These are phyloP conservation scores for Mesocricetus auratus DNA, from an alignment of 2,113 vertebrate species.

Conservation along the genomic window DNA sequence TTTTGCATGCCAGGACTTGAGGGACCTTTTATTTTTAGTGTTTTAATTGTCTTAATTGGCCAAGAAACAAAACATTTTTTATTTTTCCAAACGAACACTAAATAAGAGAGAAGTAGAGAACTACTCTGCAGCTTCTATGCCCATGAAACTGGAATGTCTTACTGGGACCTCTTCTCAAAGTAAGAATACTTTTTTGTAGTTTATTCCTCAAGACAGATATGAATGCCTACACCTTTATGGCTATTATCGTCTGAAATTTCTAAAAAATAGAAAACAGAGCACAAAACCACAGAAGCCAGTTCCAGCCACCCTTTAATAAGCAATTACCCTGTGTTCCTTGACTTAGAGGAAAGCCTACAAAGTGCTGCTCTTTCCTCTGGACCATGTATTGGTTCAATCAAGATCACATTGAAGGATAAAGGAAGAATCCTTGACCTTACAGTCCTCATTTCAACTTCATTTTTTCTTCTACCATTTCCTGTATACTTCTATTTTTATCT, in stretches of 20 bases:
- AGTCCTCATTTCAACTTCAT: background rate
- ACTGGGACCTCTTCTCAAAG: background rate
- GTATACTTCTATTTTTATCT: background rate
- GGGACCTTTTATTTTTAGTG: conserved; percentile 21
- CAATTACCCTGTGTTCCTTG: background rate
- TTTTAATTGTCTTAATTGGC: conserved; percentile 38
- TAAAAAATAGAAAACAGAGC: background rate
- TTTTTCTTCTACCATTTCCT: background rate
- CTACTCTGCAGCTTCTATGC: background rate
- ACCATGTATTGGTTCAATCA: background rate
- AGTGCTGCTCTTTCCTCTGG: background rate
- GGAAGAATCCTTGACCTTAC: background rate
- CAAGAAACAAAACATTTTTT: conserved; percentile 43
- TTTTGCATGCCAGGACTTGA: background rate
- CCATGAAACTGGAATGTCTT: background rate
- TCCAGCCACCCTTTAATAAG: background rate
- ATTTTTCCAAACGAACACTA: background rate
- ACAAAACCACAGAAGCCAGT: background rate
- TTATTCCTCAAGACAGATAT: background rate
- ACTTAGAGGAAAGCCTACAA: background rate
- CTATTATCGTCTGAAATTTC: background rate
- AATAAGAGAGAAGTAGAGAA: background rate
- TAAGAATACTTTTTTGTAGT: too few relatives aligned
- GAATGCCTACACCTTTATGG: background rate
- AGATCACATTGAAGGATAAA: background rate